Percentiles rank a stretch among this genome's conserved stretches.
These are phyloP conservation scores for Silurus aristotelis DNA, from an alignment of 2,797 vertebrate species.

Conservation along the genomic window DNA sequence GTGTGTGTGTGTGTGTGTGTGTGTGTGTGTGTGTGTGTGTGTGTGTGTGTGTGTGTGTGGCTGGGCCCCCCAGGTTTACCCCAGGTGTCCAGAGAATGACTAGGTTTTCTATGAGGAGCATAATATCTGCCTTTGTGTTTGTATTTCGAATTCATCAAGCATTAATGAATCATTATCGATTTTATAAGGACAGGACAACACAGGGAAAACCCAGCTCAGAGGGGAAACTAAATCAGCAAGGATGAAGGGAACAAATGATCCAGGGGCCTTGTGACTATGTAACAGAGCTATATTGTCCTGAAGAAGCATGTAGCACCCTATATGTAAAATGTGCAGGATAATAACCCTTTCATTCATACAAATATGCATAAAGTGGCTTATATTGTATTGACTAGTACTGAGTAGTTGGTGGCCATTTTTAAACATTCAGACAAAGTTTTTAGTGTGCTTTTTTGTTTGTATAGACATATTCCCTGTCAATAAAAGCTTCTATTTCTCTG, in stretches of 20 bases:
- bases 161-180: not conserved
- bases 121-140: conserved; percentile 18
- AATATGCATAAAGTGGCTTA: not conserved
- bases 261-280: conserved; percentile 20
- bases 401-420: not conserved
- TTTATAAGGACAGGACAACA: not conserved
- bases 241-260: not conserved
- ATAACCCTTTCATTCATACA: not conserved
- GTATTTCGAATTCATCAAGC: conserved; percentile 4
- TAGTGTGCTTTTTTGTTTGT: not conserved
- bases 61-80: not conserved
- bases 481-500: not conserved
- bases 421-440: not conserved
- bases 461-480: not conserved
- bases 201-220: not conserved
- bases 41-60: not conserved
- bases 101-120: not conserved
- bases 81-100: not conserved
- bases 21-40: too few species aligned
- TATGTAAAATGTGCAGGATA: not conserved
- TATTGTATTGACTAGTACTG: not conserved
- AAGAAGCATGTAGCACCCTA: not conserved
- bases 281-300: conserved; percentile 1
- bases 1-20: not conserved
- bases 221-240: conserved; percentile 7